Base-by-base conservation (phyloP, 2,888 invertebrate species). In the Habrosyne pyritoides region DNA sequence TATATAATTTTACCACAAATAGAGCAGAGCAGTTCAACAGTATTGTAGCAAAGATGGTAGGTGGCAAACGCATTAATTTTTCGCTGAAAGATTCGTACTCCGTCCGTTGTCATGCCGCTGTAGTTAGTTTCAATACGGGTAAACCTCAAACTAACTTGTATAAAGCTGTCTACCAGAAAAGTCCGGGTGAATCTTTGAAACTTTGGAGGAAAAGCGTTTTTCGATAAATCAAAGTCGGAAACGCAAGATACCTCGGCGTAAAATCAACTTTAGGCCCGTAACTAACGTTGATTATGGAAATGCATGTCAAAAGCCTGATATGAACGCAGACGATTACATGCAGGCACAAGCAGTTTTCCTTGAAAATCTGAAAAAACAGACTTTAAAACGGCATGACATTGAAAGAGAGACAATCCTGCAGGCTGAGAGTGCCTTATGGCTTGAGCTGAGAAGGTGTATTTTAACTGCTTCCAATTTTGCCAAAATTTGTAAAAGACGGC, bases 381-480 rank as follows among this genome's bases (percentile, higher is more conserved):
- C 56, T 0, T 47, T 36, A 10, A 53, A 57, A 21, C 52, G 47
- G 26, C 1, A 7, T 2, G 14, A 22, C 4, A 63, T 60, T n/a
- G 26, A 61, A 54, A 55, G 42, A 47, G 21, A 21, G 0, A 63
- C 63, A 1, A 52, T 63, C 10, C 47, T 60, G 0, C 63, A 66
- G 52, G 56, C 57, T 12, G 55, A 55, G 2, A 52, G 54, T 21
- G 51, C 58, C 10, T 60, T 61, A 21, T 66, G 61, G 63, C 10
- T 63, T 2, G 60, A 63, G 42, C 18, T 63, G 1, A 36, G 61
- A 10, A 33, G 60, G 1, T 33, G 30, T 8, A 46, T 59, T 5
- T 26, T 63, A 4, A 63, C 63, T 1, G 63, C 63, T 1, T 66
- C 60, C 0, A 66, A 66, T 22, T 66, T 63, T 48, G 58, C 58